Base-by-base conservation (phyloP, 2,888 invertebrate species). In the Lasioglossum leucozonium region DNA sequence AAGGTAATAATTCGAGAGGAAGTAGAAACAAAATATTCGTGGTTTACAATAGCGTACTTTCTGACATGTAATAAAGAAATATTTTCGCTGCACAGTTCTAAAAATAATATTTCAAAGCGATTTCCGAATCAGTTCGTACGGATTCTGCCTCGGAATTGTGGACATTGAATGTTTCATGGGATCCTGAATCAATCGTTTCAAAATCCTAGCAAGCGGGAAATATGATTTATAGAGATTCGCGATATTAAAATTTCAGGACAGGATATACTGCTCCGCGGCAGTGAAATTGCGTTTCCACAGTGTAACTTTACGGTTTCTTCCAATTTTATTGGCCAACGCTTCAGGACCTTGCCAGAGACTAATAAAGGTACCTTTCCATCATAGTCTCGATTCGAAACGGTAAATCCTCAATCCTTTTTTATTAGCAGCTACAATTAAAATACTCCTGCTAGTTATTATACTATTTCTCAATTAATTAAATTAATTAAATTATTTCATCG, bases 241-340 rank as follows among this genome's bases (percentile, higher is more conserved):
- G 73, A 71, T 79, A 77, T 85, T 85, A 86, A 86, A 86, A 79
- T 85, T 86, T 81, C 79, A 81, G 58, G 55, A 71, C 58, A 26
- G 76, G 37, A 30, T 37, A 67, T 76, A 67, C 71, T 26, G 67
- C 73, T 44, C 11, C 77, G 42, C 5, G 55, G 73, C 69, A 65
- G 55, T 62, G 42, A 79, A 74, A 85, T 83, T 84, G 74, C 85
- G 80, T 80, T 79, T 71, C 80, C n/a, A 67, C 22, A 13, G 62
- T 22, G 80, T 22, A 84, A 84, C 84, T 86, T 86, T 85, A 86
- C 76, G 79, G 79, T 81, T 85, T 77, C 81, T 73, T 79, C 67
- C 65, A 79, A 82, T 86, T 85, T 86, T 84, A 86, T 86, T 79
- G 73, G 55, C 40, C 18, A 79, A 77, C 76, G 58, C 51, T 84